Evolutionary conservation across 37 sponge, comb jelly and placozoan genomes (phyloP).

Genomic region (Ianthella basta): DNA sequence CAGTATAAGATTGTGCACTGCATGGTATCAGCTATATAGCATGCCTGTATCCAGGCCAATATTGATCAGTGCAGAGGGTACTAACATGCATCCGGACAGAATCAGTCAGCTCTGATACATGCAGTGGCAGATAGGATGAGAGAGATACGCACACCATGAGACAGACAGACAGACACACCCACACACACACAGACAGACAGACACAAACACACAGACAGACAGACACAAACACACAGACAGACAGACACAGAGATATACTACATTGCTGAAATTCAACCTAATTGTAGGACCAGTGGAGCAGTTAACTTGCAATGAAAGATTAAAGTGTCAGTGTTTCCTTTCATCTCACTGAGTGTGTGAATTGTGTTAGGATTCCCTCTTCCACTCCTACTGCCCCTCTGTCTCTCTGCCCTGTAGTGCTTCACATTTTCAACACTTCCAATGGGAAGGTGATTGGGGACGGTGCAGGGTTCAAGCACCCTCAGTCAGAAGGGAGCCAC

Average conservation of each 20-base stretch:
- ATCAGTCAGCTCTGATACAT: slow-evolving; percentile 73
- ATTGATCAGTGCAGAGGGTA: slow-evolving; percentile 48
- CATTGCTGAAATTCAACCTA: too few species aligned
- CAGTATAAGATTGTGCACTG: slow-evolving; percentile 52
- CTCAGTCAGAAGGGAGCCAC: slow-evolving; percentile 72
- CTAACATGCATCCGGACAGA: slow-evolving; percentile 65
- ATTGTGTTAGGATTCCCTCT: too few species aligned
- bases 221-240: too few species aligned
- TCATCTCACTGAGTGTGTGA: too few species aligned
- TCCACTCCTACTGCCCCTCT: not conserved
- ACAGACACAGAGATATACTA: too few species aligned
- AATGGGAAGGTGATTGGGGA: slow-evolving; percentile 81
- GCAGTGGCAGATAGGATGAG: slow-evolving; percentile 77
- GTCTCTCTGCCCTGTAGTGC: slow-evolving; percentile 41
- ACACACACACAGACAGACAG: not conserved
- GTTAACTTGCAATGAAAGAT: too few species aligned
- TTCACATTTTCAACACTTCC: slow-evolving; percentile 82
- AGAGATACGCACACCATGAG: too few species aligned
- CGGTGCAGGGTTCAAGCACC: slow-evolving; percentile 38
- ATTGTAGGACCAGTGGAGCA: too few species aligned
- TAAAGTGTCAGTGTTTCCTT: too few species aligned
- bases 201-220: too few species aligned
- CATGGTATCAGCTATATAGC: slow-evolving; percentile 66
- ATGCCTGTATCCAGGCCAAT: slow-evolving; percentile 54
- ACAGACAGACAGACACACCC: too few species aligned